Evolutionary conservation across 2,113 vertebrate genomes (phyloP).

Genomic region (Scalopus aquaticus): DNA sequence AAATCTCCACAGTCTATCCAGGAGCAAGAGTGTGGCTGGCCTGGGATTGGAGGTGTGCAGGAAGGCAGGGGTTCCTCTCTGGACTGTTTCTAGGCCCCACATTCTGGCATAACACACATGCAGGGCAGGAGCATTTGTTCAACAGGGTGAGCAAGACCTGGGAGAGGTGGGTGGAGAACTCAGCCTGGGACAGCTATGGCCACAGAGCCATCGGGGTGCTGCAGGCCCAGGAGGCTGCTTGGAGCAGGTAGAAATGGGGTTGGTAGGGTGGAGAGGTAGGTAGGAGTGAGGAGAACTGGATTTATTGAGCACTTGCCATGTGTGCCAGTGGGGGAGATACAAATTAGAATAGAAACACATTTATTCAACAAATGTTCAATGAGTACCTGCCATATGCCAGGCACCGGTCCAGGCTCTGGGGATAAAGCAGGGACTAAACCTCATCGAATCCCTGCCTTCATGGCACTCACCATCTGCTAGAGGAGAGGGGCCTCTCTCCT

Average conservation of each 20-base stretch:
- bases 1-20: not conserved
- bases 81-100: not conserved
- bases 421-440: not conserved
- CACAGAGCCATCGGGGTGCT: not conserved
- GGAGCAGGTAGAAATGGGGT: not conserved
- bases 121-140: not conserved
- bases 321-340: not conserved
- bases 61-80: not conserved
- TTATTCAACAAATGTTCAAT: not conserved
- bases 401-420: not conserved
- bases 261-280: not conserved
- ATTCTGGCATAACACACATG: not conserved
- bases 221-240: not conserved
- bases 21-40: not conserved
- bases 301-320: not conserved
- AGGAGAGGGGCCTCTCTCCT: not conserved
- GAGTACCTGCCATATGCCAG: not conserved
- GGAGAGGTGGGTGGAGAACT: not conserved
- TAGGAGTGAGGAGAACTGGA: not conserved
- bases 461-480: not conserved
- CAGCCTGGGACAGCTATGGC: not conserved
- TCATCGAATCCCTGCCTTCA: not conserved
- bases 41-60: not conserved
- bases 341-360: not conserved
- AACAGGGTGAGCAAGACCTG: rapidly evolving